Base-by-base conservation (phyloP, 2,797 vertebrate species). In the Falco rusticolus region DNA sequence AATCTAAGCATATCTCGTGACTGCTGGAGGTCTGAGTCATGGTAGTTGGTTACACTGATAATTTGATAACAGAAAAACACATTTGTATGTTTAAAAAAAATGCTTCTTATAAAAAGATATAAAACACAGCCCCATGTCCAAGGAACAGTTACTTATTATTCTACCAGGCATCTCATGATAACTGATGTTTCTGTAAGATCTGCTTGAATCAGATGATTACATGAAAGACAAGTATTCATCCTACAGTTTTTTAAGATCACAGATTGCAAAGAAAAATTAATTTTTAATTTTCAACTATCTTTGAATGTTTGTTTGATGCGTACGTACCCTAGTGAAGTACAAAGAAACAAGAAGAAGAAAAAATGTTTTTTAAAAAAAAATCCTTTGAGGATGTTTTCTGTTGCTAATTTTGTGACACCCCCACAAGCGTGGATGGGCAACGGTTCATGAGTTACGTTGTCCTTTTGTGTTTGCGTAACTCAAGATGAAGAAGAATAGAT, bases 391-490 rank as follows among this genome's bases (percentile, higher is more conserved):
- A 53, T 50, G 18, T 39, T n/a, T 91, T 54, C 37, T 53, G 13
- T 74, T 45, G 41, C 14, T 64, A 10, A 25, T 53, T 81, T 34
- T 59, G 61, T 34, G 33, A 29, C 19, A 24, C 2, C 3, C 16
- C 21, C 7, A 19, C 28, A 56, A 28, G 37, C 29, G 51, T 1
- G 8, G 25, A 43, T 8, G 33, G 48, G 31, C 11, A 12, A 28
- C 2, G 0, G 9, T 54, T 64, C 47, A 13, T 10, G 63, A 79
- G 26, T 65, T 86, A 29, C 4, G 1, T 29, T 0, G 0, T 89
- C 59, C 54, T 17, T 64, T 80, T 47, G 31, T 20, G 3, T 64
- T 50, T 72, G n/a, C 82, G 17, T 63, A 72, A 51, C 19, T 69
- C 13, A 17, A 50, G 34, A 64, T 9, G 10, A 43, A 6, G 43